Evolutionary conservation across 2,113 vertebrate species (phyloP).

Genomic region (Otolemur garnettii): DNA sequence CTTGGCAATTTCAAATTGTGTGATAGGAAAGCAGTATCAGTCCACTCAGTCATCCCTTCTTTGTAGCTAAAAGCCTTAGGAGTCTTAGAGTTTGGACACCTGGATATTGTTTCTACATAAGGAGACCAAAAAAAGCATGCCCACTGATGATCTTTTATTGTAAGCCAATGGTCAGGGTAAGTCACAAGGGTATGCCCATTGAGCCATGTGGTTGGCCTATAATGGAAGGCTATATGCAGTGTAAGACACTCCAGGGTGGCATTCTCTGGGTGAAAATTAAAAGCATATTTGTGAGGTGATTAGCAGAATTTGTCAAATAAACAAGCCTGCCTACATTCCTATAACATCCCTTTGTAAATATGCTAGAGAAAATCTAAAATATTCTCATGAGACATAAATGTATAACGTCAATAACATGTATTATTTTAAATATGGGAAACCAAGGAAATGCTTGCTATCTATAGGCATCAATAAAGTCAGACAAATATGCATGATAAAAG

Average conservation of each 20-base stretch:
- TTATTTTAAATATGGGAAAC: slow-evolving; percentile 39
- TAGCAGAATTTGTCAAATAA: slow-evolving; percentile 78
- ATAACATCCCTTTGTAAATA: slow-evolving; percentile 63
- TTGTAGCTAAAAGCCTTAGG: slow-evolving; percentile 63
- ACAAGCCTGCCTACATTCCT: slow-evolving; percentile 64
- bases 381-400: slow-evolving; percentile 25
- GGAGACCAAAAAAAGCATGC: slow-evolving; percentile 48
- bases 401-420: not conserved
- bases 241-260: slow-evolving; percentile 57
- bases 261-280: slow-evolving; percentile 78
- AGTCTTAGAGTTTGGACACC: slow-evolving; percentile 66
- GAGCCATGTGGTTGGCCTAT: slow-evolving; percentile 56
- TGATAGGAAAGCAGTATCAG: slow-evolving; percentile 54
- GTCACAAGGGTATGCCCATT: slow-evolving; percentile 47
- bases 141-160: slow-evolving; percentile 72
- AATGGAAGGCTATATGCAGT: slow-evolving; percentile 69
- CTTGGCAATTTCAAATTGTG: slow-evolving; percentile 57
- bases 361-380: slow-evolving; percentile 43
- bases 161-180: slow-evolving; percentile 59
- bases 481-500: slow-evolving; percentile 25
- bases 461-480: slow-evolving; percentile 15
- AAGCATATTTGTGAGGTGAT: slow-evolving; percentile 69
- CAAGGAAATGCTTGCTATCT: slow-evolving; percentile 58
- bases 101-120: slow-evolving; percentile 46
- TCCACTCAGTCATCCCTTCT: slow-evolving; percentile 23